These are phyloP conservation scores for Myotis daubentonii DNA, from an alignment of 2,797 vertebrate genomes.

Conservation along the genomic window DNA sequence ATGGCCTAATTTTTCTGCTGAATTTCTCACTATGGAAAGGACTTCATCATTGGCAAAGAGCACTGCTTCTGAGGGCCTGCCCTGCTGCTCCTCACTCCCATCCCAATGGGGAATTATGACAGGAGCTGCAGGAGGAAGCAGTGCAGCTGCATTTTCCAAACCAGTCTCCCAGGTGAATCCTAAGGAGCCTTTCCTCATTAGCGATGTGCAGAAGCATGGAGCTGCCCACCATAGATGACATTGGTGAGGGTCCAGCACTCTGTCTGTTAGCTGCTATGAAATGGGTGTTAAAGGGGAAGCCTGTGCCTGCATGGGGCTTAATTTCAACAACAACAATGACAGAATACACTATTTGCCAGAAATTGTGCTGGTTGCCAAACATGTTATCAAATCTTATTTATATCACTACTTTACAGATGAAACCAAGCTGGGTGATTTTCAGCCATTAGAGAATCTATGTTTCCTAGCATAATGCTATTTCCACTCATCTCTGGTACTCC, in stretches of 20 bases:
- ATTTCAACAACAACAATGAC: not conserved
- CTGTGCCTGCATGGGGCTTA: not conserved
- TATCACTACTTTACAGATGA: not conserved
- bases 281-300: not conserved
- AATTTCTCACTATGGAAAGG: conserved; percentile 19
- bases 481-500: not conserved
- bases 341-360: not conserved
- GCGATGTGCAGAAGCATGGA: not conserved
- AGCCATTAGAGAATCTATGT: not conserved
- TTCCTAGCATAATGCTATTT: not conserved
- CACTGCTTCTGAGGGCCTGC: not conserved
- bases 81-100: not conserved
- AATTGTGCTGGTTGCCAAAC: not conserved
- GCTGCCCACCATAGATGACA: not conserved
- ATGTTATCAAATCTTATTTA: not conserved
- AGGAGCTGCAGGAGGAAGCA: not conserved
- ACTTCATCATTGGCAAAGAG: not conserved
- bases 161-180: not conserved
- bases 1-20: conserved; percentile 36
- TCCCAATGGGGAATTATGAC: not conserved
- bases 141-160: not conserved
- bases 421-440: not conserved
- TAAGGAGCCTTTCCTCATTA: not conserved
- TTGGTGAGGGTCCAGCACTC: not conserved
- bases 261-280: not conserved